Evolutionary conservation across 2,113 vertebrate species (phyloP).

Genomic region (Proterorhinus semilunaris): DNA sequence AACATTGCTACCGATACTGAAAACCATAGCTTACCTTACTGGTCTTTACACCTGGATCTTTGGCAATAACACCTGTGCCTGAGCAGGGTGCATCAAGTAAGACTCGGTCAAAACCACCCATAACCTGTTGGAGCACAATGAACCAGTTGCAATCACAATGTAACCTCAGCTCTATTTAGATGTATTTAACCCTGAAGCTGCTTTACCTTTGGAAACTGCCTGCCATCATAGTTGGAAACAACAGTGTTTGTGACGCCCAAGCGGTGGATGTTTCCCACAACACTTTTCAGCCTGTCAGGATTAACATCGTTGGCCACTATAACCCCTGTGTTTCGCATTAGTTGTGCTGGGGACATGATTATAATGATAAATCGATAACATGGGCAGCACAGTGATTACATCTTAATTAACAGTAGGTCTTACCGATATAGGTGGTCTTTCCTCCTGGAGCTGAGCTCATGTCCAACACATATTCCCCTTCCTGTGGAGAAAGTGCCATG

Average conservation of each 20-base stretch:
- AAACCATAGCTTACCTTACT: constrained; percentile 82
- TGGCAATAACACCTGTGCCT: constrained; percentile 93
- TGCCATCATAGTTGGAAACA: constrained; percentile 90
- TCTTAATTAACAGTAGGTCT: neutral
- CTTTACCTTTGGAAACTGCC: constrained; percentile 91
- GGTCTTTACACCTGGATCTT: constrained; percentile 95
- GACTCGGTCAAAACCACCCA: constrained; percentile 93
- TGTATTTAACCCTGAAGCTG: neutral
- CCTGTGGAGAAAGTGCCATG: constrained; percentile 95
- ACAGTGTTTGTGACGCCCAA: constrained; percentile 91
- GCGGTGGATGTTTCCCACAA: constrained; percentile 95
- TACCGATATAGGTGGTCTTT: constrained; percentile 97
- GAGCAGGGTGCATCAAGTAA: constrained; percentile 95
- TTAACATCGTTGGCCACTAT: constrained; percentile 93
- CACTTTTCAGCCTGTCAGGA: constrained; percentile 86
- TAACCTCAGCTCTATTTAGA: neutral
- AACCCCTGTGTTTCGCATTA: constrained; percentile 96
- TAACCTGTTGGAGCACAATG: constrained; percentile 75
- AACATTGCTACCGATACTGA: neutral
- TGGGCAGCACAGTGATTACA: neutral
- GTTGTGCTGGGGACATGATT: constrained; percentile 79
- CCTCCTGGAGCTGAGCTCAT: constrained; percentile 97
- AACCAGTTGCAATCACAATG: neutral
- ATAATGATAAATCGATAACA: neutral
- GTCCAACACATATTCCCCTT: constrained; percentile 91